Percentiles rank a stretch among this genome's conserved stretches.
Evolutionary conservation across 2,113 vertebrate species (phyloP).

Genomic region (Mohoua ochrocephala): DNA sequence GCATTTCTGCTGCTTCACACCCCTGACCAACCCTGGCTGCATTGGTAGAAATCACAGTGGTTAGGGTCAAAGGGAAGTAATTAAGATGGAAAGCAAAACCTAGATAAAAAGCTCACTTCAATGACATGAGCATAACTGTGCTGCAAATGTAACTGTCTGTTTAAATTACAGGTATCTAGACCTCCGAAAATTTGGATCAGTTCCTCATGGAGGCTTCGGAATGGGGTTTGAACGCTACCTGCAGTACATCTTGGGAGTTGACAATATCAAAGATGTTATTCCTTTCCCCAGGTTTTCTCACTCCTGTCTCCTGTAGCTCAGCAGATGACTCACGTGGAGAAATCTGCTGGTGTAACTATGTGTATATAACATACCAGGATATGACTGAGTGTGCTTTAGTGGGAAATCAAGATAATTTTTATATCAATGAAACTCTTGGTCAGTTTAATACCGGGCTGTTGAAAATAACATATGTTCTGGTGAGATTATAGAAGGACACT

Average conservation of each 20-base stretch:
- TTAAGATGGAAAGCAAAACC: neutral
- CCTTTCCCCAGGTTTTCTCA: constrained; percentile 91
- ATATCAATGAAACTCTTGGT: neutral
- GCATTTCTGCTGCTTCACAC: neutral
- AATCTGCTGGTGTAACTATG: neutral
- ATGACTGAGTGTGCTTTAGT: neutral
- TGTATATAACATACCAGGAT: neutral
- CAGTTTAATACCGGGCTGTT: neutral
- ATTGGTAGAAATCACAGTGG: neutral
- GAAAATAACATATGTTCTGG: neutral
- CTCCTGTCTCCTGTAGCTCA: constrained; percentile 83
- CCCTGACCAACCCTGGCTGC: neutral
- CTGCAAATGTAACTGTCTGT: neutral
- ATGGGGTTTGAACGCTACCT: constrained; percentile 97
- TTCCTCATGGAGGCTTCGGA: constrained; percentile 94
- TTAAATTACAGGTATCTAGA: constrained; percentile 88
- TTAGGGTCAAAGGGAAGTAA: neutral
- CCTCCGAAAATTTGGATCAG: constrained; percentile 88
- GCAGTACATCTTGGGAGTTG: constrained; percentile 88
- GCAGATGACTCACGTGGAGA: neutral
- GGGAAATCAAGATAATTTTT: neutral
- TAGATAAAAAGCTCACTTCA: neutral
- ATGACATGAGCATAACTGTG: neutral
- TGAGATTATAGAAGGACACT: neutral
- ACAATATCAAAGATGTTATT: constrained; percentile 96